Evolutionary conservation across 2,888 invertebrate species (phyloP), one percentile per base, ranked within the genome.

Genomic region (Tetragonula carbonaria): DNA sequence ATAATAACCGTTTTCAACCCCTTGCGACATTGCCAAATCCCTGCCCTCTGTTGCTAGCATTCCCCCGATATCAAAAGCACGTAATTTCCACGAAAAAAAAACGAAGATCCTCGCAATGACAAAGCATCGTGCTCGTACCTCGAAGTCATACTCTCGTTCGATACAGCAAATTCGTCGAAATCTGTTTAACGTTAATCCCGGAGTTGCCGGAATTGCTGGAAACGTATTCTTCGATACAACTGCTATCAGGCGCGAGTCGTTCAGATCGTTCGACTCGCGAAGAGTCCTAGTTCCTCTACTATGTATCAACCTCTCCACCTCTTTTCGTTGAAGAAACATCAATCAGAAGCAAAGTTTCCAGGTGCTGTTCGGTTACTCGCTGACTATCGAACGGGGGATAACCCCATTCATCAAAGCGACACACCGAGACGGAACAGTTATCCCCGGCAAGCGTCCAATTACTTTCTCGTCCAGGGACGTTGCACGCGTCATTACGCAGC

Each of bases 401-500:
- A 38, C 18, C 13, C 78, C 82, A 84, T 84, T 84, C 78, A 53
- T 84, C 84, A 82, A 78, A 73, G 62, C 57, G 45, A 21, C 51
- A 68, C 28, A 38, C 21, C 65, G 55, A 55, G 66, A 57, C 45
- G 28, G 68, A 65, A 65, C 28, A 66, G 63, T 72, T 57, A 38
- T 33, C 55, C 68, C 62, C 62, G 16, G 50, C 62, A 50, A 68
- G n/a, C 79, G 74, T 80, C 76, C 85, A 85, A 85, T 85, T 84
- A 86, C 77, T 84, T 84, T 74, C 84, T 45, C 81, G 75, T 78
- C 59, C 78, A 28, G 65, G 59, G 67, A 83, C 72, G 73, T 77
- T 75, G 59, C 84, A 86, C 85, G 85, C 84, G 80, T 84, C 84
- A 78, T 86, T 86, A 78, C 85, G 80, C 84, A 70, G 51, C 80